Evolutionary conservation across 2,888 invertebrate genomes (phyloP).

Genomic region (Osmoderma eremita): DNA sequence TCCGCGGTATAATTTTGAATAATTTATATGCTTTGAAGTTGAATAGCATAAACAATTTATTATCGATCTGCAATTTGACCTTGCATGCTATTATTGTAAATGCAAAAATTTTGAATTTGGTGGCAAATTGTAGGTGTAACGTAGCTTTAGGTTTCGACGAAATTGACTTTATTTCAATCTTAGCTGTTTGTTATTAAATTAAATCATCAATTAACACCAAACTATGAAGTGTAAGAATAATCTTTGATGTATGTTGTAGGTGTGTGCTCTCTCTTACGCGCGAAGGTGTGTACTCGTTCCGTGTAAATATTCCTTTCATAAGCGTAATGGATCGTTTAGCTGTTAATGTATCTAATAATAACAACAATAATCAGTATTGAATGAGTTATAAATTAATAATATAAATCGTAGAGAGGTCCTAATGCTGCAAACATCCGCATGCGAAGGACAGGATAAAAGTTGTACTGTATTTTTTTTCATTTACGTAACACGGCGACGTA

Average conservation of each 20-base stretch:
- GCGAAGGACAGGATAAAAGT: constrained; percentile 49
- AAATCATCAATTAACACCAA: too few species aligned
- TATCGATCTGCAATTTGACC: too few species aligned
- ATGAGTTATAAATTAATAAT: constrained; percentile 31
- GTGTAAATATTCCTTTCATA: constrained; percentile 16
- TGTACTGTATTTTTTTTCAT: constrained; percentile 46
- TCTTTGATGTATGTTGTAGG: too few species aligned
- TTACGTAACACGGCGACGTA: constrained; percentile 48
- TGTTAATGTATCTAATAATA: constrained; percentile 18
- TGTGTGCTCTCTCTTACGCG: too few species aligned
- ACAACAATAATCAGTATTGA: constrained; percentile 20
- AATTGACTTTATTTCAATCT: too few species aligned
- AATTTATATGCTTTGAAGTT: background rate
- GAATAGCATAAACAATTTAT: too few species aligned
- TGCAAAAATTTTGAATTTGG: too few species aligned
- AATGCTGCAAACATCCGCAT: constrained; percentile 46
- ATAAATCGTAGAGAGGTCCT: constrained; percentile 12
- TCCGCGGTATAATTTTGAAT: constrained; percentile 6
- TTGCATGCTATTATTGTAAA: too few species aligned
- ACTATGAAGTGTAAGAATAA: too few species aligned
- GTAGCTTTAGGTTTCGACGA: too few species aligned
- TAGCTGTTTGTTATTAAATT: too few species aligned
- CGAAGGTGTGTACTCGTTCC: background rate
- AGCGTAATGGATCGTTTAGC: constrained; percentile 10
- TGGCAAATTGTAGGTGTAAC: too few species aligned